Evolutionary conservation across 2,888 invertebrate genomes (phyloP).

Genomic region (Euplexia lucipara): DNA sequence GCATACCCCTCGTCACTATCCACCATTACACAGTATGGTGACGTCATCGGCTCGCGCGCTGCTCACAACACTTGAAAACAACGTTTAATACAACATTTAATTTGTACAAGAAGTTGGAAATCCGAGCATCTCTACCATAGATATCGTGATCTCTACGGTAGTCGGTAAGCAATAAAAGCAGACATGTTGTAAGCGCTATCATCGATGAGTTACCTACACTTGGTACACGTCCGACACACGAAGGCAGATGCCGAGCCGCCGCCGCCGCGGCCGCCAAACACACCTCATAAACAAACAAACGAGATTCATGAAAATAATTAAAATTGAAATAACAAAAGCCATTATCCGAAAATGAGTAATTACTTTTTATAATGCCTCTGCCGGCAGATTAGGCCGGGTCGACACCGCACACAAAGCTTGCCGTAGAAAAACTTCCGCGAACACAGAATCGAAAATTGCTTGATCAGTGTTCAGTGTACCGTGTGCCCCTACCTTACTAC

Average conservation of each 20-base stretch:
- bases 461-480: slow-evolving; percentile 30
- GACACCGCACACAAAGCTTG: slow-evolving; percentile 10
- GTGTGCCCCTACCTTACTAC: slow-evolving; percentile 11
- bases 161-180: slow-evolving; percentile 9
- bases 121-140: neutral
- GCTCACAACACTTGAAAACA: too few species aligned
- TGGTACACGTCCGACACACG: neutral
- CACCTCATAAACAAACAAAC: slow-evolving; percentile 30
- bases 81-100: too few species aligned
- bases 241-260: slow-evolving; percentile 15
- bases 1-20: neutral
- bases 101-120: too few species aligned
- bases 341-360: slow-evolving; percentile 54
- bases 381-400: slow-evolving; percentile 10
- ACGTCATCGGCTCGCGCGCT: neutral
- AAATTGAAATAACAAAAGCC: slow-evolving; percentile 51
- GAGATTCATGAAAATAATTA: slow-evolving; percentile 47
- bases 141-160: neutral
- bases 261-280: neutral
- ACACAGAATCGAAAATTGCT: slow-evolving; percentile 24
- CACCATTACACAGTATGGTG: neutral
- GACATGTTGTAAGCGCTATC: slow-evolving; percentile 16
- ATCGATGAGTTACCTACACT: neutral
- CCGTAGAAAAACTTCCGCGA: slow-evolving; percentile 10
- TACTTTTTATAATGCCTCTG: slow-evolving; percentile 41